Conservation (phyloP, 2,888 invertebrate species). For the Sacculina carcini region DNA sequence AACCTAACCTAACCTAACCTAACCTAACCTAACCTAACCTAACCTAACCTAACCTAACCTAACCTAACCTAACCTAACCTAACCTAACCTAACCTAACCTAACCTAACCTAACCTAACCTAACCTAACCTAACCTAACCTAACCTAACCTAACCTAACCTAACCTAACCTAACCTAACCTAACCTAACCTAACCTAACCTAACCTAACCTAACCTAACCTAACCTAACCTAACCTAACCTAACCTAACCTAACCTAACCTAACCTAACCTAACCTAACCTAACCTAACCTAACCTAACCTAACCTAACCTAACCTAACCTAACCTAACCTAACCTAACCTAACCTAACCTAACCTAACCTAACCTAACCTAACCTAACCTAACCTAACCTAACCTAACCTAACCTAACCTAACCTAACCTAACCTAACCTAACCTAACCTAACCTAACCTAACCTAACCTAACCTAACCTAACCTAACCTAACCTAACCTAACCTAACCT, state of each 20-base stretch:
- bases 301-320: too few species aligned
- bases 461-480: constrained; percentile 6
- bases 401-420: constrained; percentile 4
- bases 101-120: constrained; percentile 6
- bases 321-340: neutral
- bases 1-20: constrained; percentile 4
- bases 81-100: constrained; percentile 5
- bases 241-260: too few species aligned
- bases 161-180: too few species aligned
- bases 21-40: constrained; percentile 5
- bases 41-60: constrained; percentile 6
- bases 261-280: too few species aligned
- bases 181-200: too few species aligned
- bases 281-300: too few species aligned
- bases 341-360: neutral
- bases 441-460: constrained; percentile 6
- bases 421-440: constrained; percentile 5
- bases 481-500: constrained; percentile 5
- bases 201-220: too few species aligned
- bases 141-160: too few species aligned
- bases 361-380: constrained; percentile 5
- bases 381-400: constrained; percentile 4
- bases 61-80: constrained; percentile 6
- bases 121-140: constrained; percentile 5
- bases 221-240: too few species aligned